These are phyloP conservation scores for Plebejus argus DNA, from an alignment of 2,888 invertebrate species.

Conservation along the genomic window DNA sequence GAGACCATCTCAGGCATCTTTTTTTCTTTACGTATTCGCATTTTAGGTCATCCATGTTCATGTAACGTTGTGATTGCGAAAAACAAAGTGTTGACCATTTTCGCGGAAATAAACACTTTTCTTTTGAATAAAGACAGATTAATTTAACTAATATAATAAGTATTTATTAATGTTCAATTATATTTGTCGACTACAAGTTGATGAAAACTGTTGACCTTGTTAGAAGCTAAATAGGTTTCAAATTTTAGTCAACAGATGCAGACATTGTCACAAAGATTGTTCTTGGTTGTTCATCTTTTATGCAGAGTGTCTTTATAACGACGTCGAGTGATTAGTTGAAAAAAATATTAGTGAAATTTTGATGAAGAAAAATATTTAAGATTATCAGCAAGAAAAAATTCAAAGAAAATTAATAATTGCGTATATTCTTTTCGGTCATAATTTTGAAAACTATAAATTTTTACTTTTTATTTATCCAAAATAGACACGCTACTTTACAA, in stretches of 20 bases:
- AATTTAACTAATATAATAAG: slow-evolving; percentile 58
- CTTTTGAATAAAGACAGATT: slow-evolving; percentile 59
- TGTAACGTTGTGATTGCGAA: slow-evolving; percentile 82
- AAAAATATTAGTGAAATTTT: background rate
- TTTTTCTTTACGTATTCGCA: slow-evolving; percentile 80
- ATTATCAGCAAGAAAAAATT: background rate
- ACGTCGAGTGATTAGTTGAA: slow-evolving; percentile 20
- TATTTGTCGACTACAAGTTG: slow-evolving; percentile 73
- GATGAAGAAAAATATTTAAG: background rate
- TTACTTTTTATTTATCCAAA: background rate
- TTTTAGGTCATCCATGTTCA: slow-evolving; percentile 82
- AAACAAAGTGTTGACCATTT: slow-evolving; percentile 79
- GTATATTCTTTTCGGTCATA: background rate
- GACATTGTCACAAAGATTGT: slow-evolving; percentile 77
- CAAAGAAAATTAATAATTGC: background rate
- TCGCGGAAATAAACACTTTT: slow-evolving; percentile 73
- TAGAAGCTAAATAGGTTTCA: slow-evolving; percentile 81
- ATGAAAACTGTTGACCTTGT: slow-evolving; percentile 82
- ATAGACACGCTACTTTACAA: slow-evolving; percentile 23
- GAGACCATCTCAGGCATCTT: slow-evolving; percentile 75
- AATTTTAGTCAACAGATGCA: slow-evolving; percentile 81
- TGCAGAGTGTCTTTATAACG: slow-evolving; percentile 55
- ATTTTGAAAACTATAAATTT: background rate
- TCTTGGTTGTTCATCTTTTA: slow-evolving; percentile 58
- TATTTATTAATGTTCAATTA: slow-evolving; percentile 71